Evolutionary conservation across 2,113 vertebrate genomes (phyloP), one percentile per base, ranked within the genome.

Genomic region (Paramisgurnus dabryanus): DNA sequence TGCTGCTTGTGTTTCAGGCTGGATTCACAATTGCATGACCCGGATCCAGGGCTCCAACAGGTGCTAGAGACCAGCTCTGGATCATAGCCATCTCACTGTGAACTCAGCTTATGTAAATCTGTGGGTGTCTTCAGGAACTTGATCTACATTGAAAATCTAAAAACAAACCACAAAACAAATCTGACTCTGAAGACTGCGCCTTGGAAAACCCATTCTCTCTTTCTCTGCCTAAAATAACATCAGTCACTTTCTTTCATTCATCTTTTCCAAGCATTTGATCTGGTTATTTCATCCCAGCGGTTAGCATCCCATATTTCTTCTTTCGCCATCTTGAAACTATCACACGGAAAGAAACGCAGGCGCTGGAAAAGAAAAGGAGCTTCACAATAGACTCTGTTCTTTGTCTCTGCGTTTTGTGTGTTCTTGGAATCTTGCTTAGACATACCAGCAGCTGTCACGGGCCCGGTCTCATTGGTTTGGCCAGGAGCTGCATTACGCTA

Each of bases 361-460:
- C 70, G 67, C 67, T 77, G 73, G 74, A 77, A 78, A 70, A n/a
- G 40, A 68, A 74, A 76, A 39, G 58, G 27, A 50, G 53, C 57
- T 53, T 78, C 17, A 79, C 76, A 82, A 85, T 71, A 40, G 80
- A 49, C 49, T 79, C 73, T 66, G 73, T 84, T 82, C 76, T 79
- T 61, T 70, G 77, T 61, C 55, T 40, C 40, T 45, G 43, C 53
- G 64, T 45, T 73, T 63, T 69, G 17, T 77, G 58, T 83, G 80
- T 87, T 88, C 87, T 87, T 87, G 80, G 85, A 90, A 91, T 87
- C 84, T 55, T 45, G 34, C 74, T 87, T 86, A 83, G 86, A 91
- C 53, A 82, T 67, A 79, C 85, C 86, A 88, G 89, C 91, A 93
- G 92, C 91, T 92, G 92, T 90, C 89, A 83, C 84, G 70, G 82